These are phyloP conservation scores for Babyrousa celebensis DNA, from an alignment of 2,797 vertebrate genomes.

Conservation along the genomic window DNA sequence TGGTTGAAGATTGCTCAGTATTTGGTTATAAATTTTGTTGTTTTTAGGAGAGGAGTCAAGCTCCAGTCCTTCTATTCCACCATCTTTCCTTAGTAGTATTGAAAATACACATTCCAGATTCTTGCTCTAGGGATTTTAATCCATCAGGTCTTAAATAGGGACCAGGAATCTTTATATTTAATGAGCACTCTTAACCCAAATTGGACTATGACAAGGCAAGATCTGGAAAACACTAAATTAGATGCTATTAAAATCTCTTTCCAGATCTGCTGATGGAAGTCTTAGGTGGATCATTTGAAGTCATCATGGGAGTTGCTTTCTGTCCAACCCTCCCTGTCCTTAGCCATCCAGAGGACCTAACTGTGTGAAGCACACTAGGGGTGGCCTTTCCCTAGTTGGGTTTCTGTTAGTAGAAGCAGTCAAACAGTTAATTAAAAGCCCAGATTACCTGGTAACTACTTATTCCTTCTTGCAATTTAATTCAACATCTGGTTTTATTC, in stretches of 20 bases:
- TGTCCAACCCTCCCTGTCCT: fast-evolving
- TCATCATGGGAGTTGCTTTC: not conserved
- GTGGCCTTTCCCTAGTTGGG: not conserved
- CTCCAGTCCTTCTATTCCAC: no score
- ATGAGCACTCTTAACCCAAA: not conserved
- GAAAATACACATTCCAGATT: not conserved
- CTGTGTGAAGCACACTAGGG: not conserved
- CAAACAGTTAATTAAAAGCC: not conserved
- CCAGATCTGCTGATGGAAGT: not conserved
- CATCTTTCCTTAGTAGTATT: not conserved
- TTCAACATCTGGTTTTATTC: slow-evolving; percentile 18
- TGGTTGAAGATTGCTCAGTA: no score
- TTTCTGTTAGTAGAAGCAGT: not conserved
- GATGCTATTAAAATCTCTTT: not conserved
- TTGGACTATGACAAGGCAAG: not conserved
- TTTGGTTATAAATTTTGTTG: no score
- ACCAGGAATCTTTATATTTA: not conserved
- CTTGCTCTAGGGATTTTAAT: not conserved
- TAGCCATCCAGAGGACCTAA: fast-evolving
- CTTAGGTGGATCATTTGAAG: fast-evolving
- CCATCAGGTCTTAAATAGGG: not conserved
- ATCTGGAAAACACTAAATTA: not conserved
- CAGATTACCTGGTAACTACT: not conserved
- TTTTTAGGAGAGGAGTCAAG: no score
- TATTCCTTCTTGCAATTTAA: not conserved